Evolutionary conservation across 2,113 vertebrate genomes (phyloP).

Genomic region (Rhabdornis inornatus): DNA sequence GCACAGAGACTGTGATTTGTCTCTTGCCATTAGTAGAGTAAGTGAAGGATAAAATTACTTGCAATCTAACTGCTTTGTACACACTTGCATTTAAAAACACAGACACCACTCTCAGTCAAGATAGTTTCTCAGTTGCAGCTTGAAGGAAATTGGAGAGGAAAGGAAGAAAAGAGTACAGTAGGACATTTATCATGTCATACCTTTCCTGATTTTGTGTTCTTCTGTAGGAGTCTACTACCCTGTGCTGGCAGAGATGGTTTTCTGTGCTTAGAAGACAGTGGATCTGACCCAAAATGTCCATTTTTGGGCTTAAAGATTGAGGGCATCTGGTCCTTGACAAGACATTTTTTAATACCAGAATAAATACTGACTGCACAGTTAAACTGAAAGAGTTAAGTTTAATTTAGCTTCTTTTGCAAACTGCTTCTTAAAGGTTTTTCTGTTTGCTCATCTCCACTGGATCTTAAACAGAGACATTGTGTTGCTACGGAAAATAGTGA

Average conservation of each 20-base stretch:
- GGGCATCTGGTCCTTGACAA: background rate
- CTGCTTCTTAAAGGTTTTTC: constrained; percentile 20
- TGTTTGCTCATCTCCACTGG: constrained; percentile 40
- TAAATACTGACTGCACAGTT: background rate
- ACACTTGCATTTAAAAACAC: background rate
- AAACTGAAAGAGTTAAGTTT: constrained; percentile 3
- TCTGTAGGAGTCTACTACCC: background rate
- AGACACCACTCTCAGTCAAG: background rate
- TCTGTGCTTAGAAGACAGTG: background rate
- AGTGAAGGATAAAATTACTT: background rate
- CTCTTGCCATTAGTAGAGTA: background rate
- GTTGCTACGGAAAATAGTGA: constrained; percentile 48
- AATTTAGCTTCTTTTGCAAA: background rate
- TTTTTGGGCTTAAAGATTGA: background rate
- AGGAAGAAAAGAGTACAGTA: background rate
- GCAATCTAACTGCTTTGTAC: background rate
- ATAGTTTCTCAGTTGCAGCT: background rate
- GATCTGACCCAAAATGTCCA: background rate
- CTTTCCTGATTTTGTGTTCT: background rate
- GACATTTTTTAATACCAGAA: background rate
- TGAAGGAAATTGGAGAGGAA: background rate
- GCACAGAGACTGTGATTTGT: background rate
- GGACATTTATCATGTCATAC: background rate
- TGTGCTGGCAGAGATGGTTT: background rate
- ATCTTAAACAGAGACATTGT: constrained; percentile 49